These are phyloP conservation scores for Apamea sordens DNA, from an alignment of 2,888 invertebrate genomes.

Conservation along the genomic window DNA sequence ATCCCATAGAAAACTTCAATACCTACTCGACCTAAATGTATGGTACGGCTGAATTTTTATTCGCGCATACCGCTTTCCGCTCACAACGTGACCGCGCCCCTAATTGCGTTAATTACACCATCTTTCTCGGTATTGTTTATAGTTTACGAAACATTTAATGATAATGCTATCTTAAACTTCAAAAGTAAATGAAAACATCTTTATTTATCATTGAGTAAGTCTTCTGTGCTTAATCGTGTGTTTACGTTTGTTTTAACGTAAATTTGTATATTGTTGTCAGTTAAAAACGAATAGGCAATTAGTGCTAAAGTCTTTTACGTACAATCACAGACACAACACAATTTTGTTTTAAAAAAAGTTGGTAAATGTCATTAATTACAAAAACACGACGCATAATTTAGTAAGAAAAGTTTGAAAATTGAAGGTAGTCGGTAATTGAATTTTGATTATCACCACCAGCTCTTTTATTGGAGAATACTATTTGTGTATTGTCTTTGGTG, in stretches of 20 bases:
- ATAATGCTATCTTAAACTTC: constrained; percentile 27
- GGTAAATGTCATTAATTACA: background rate
- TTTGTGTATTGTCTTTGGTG: too few relatives aligned
- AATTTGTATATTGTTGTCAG: background rate
- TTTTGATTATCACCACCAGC: background rate
- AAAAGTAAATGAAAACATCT: background rate
- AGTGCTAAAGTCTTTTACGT: background rate
- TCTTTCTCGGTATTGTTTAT: constrained; percentile 10
- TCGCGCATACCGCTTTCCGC: too few relatives aligned
- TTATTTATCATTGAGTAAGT: background rate
- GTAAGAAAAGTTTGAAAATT: background rate
- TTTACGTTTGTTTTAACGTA: background rate
- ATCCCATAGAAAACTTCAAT: too few relatives aligned
- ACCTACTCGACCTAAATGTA: too few relatives aligned
- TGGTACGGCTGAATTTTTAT: too few relatives aligned
- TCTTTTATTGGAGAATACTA: background rate
- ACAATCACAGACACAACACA: background rate
- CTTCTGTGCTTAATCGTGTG: background rate
- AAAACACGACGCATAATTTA: background rate
- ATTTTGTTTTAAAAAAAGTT: background rate
- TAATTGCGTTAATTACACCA: background rate
- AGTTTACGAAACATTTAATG: background rate
- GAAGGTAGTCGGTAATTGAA: background rate
- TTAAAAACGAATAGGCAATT: background rate
- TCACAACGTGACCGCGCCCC: background rate